Conservation (phyloP, 2,113 vertebrate species). For the Entelurus aequoreus region DNA sequence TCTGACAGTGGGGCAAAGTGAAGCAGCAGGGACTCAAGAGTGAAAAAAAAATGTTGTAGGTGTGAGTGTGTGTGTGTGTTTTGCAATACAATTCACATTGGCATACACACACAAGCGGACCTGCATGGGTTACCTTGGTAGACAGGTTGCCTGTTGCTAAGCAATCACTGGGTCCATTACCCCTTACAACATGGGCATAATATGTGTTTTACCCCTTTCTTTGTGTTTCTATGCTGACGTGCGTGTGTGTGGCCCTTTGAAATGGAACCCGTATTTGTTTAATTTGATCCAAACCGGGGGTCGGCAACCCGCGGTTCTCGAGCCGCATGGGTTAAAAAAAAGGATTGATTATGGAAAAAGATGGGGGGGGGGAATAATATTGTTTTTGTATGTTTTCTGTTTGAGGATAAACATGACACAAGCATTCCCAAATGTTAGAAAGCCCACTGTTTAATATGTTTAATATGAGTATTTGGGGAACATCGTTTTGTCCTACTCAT, state of each 20-base stretch:
- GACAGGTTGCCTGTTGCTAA: slow-evolving; percentile 67
- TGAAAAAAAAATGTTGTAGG: not conserved
- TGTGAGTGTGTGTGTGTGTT: not conserved
- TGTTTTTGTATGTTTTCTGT: no score
- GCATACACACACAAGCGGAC: slow-evolving; percentile 34
- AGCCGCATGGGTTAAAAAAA: no score
- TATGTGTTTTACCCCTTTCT: slow-evolving; percentile 19
- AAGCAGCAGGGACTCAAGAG: slow-evolving; percentile 2
- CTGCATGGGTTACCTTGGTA: slow-evolving; percentile 54
- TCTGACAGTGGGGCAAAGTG: not conserved
- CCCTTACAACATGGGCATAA: slow-evolving; percentile 44
- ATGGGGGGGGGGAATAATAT: no score
- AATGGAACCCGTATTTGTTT: not conserved
- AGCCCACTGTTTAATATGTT: no score
- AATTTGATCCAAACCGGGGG: no score
- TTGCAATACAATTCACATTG: not conserved
- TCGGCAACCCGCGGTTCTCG: no score
- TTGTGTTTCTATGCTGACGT: slow-evolving; percentile 12
- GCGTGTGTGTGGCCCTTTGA: not conserved
- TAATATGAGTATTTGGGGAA: no score
- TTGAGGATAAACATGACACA: no score
- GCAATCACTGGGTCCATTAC: slow-evolving; percentile 68
- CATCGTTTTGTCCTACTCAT: no score
- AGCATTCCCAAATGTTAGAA: no score
- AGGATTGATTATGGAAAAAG: no score